These are phyloP conservation scores for Pelecanus crispus DNA, from an alignment of 2,113 vertebrate species.

Conservation along the genomic window DNA sequence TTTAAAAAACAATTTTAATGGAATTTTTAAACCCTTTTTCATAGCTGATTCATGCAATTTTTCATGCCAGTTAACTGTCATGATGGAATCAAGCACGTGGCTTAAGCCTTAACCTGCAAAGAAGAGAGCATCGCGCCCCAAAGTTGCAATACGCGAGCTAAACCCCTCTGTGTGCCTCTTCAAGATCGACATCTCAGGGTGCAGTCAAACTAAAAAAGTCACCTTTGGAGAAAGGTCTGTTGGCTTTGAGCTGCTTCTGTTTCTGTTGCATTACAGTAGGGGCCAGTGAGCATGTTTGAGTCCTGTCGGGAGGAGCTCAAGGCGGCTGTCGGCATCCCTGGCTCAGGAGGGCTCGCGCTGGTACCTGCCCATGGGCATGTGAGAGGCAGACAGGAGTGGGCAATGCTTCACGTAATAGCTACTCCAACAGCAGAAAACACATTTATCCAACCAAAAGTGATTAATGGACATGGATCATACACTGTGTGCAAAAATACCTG, in stretches of 20 bases:
- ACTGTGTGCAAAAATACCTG: not conserved
- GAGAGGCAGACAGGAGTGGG: not conserved
- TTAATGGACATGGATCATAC: not conserved
- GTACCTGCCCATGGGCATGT: not conserved
- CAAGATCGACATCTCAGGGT: not conserved
- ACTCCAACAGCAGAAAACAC: not conserved
- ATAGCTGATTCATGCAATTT: not conserved
- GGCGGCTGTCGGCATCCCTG: not conserved
- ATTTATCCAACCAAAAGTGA: not conserved
- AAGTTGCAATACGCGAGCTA: accelerated
- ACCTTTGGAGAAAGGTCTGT: not conserved
- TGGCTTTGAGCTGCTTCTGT: not conserved
- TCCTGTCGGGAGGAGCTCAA: accelerated
- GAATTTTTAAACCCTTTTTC: not conserved
- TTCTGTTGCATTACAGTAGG: not conserved
- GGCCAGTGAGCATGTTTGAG: accelerated
- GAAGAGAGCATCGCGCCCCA: not conserved
- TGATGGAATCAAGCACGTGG: not conserved
- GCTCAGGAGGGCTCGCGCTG: not conserved
- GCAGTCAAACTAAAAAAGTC: not conserved
- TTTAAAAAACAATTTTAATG: not conserved
- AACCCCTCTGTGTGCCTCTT: not conserved
- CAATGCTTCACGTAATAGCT: not conserved
- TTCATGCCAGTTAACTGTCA: not conserved
- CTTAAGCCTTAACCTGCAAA: not conserved